Evolutionary conservation across 1,140 invertebrate genomes (phyloP), one percentile per base, ranked within the genome.

Genomic region (Drosophila varians): DNA sequence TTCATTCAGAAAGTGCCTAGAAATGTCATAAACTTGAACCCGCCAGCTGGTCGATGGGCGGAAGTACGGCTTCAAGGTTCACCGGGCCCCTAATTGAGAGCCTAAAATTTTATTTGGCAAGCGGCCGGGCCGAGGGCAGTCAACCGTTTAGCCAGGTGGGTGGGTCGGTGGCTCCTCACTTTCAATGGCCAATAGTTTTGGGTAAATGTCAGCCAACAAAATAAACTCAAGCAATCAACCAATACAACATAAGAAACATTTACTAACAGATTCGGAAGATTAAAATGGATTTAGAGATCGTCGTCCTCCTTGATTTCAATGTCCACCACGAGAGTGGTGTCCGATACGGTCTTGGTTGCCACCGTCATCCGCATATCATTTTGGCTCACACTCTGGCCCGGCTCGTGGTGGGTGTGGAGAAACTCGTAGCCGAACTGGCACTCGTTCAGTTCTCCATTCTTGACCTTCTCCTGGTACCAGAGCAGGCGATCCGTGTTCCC

Each of bases 21-120:
- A 75, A 86, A 79, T 86, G 75, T 79, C 79, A 79, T 86, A 79
- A 75, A 83, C 79, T 83, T 86, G 75, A 83, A 83, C 79, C 52
- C 71, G 38, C 28, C 64, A 71, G 51, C 45, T 36, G 26, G 18
- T 28, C 42, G 34, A 18, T 11, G 19, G 43, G 54, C 78, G 78
- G 78, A 83, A 75, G 56, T 60, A 14, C n/a, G 11, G 12, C 79
- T 69, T 74, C 60, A 65, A 57, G 75, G 78, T 83, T 84, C 75
- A 79, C 51, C 62, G 72, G 60, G 58, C 75, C 69, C 47, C 76
- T 77, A 77, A 83, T 83, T 77, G 71, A 83, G 53, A 40, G 18
- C 61, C 54, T n/a, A 25, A 60, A 54, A 21, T 69, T 34, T 18
- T 54, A 48, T 62, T 51, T 69, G 45, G 70, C 53, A 54, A 78